Evolutionary conservation across 2,113 vertebrate species (phyloP).

Genomic region (Leptocoma aspasia): DNA sequence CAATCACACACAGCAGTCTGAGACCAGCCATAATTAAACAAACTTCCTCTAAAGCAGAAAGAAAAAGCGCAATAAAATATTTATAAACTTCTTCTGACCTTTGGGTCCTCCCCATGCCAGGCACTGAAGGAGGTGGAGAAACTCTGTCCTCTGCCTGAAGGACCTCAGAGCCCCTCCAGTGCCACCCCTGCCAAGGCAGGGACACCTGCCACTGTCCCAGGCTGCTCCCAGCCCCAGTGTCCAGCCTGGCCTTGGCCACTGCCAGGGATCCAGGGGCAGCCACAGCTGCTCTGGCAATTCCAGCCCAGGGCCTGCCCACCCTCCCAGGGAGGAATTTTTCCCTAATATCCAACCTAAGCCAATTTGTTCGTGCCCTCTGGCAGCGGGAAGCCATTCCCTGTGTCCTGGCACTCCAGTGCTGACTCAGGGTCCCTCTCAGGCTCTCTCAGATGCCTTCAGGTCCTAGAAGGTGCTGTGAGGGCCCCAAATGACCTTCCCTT

Average conservation of each 20-base stretch:
- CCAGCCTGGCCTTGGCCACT: background rate
- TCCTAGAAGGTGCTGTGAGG: background rate
- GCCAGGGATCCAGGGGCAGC: background rate
- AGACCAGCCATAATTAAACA: too few species aligned
- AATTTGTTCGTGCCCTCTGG: background rate
- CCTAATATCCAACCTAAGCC: background rate
- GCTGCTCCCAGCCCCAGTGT: background rate
- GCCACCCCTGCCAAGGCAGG: background rate
- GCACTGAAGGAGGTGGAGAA: background rate
- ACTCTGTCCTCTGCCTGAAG: background rate
- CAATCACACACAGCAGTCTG: fast-evolving
- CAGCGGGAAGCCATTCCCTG: background rate
- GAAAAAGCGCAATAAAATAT: background rate
- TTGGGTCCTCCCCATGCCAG: background rate
- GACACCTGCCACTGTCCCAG: background rate
- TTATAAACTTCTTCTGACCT: background rate
- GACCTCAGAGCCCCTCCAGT: fast-evolving
- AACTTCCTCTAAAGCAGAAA: too few species aligned
- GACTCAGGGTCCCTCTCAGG: background rate
- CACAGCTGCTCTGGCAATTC: background rate
- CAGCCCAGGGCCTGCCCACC: background rate
- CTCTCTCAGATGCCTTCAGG: background rate
- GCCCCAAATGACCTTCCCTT: background rate
- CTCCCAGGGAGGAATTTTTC: fast-evolving
- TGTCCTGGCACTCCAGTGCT: background rate